Conservation (phyloP, 2,888 invertebrate species). For the Agrotis ipsilon region DNA sequence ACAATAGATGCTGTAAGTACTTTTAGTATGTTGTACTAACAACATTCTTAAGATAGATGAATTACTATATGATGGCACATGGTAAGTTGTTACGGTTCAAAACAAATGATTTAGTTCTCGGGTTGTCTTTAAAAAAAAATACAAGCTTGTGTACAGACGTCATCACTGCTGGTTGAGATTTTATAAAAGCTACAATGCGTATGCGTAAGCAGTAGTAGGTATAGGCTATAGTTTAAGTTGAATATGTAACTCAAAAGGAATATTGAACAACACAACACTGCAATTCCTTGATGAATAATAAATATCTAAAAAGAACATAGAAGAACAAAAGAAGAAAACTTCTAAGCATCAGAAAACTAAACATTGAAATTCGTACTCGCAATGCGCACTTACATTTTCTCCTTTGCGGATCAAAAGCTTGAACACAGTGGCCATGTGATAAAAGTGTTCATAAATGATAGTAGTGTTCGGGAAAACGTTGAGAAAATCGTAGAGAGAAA, state of each 20-base stretch:
- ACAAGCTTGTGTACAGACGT: no score
- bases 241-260: not conserved
- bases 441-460: slow-evolving; percentile 14
- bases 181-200: no score
- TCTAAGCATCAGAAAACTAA: slow-evolving; percentile 33
- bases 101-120: no score
- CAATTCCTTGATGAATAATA: slow-evolving; percentile 20
- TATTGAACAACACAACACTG: no score
- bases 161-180: no score
- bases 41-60: no score
- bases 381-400: slow-evolving; percentile 28
- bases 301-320: not conserved
- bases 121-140: no score
- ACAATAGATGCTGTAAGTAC: no score
- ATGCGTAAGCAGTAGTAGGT: no score
- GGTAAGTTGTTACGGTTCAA: not conserved
- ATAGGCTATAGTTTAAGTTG: no score
- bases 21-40: no score
- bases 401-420: slow-evolving; percentile 35
- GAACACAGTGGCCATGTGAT: slow-evolving; percentile 13
- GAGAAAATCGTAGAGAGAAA: slow-evolving; percentile 6
- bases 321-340: slow-evolving; percentile 17
- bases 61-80: not conserved
- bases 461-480: slow-evolving; percentile 18
- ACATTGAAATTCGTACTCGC: slow-evolving; percentile 32